Evolutionary conservation across 2,797 vertebrate genomes (phyloP).

Genomic region (Rousettus madagascariensis): DNA sequence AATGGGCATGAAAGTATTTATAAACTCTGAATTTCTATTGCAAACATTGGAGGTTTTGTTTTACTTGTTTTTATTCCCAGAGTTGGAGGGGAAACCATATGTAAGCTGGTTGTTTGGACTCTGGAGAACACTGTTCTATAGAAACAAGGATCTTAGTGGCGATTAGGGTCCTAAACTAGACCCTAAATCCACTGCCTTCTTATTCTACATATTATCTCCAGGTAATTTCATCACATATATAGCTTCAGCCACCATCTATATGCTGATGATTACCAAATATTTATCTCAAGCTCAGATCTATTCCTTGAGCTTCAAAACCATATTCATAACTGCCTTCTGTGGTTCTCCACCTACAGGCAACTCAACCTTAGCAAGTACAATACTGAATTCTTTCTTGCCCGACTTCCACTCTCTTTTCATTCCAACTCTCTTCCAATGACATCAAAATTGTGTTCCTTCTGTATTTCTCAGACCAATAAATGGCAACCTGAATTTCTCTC

Average conservation of each 20-base stretch:
- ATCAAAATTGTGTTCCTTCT: not conserved
- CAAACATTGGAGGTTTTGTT: not conserved
- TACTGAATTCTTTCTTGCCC: not conserved
- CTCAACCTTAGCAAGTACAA: not conserved
- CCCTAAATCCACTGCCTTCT: not conserved
- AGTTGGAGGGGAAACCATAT: not conserved
- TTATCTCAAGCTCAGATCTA: not conserved
- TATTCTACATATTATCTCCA: not conserved
- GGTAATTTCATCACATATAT: not conserved
- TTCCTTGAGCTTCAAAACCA: not conserved
- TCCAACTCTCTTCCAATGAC: not conserved
- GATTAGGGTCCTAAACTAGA: not conserved
- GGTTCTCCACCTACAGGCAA: not conserved
- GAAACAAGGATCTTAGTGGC: not conserved
- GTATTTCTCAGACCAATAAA: not conserved
- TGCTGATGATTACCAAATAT: not conserved
- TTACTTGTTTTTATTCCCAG: not conserved
- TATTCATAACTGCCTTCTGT: not conserved
- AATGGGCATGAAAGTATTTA: not conserved
- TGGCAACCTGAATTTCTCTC: not conserved
- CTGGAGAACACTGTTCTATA: not conserved
- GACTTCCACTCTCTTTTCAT: not conserved
- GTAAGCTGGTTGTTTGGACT: not conserved
- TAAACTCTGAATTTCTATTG: not conserved
- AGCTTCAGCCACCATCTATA: not conserved